Percentiles rank a stretch among this genome's conserved stretches.
phyloP scores from a whole-genome alignment of 2,888 invertebrate species.

The Colostygia pectinataria region DNA sequence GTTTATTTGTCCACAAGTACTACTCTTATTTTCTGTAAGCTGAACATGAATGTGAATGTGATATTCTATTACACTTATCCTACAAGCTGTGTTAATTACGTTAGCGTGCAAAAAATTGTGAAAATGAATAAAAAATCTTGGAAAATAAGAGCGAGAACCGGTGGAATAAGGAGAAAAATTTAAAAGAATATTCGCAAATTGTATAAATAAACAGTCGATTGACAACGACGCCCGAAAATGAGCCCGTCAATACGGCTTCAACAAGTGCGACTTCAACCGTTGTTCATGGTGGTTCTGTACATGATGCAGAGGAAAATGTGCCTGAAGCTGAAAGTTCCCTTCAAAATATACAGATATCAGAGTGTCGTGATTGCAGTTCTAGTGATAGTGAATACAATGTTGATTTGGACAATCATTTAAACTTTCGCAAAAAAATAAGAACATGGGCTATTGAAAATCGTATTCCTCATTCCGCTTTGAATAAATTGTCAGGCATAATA shows the following conservation, averaged over 20 bases:
- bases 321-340: slow-evolving; percentile 13
- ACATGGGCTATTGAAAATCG: background rate
- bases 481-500: background rate
- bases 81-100: too few species aligned
- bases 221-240: background rate
- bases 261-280: too few species aligned
- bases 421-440: background rate
- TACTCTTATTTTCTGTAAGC: too few species aligned
- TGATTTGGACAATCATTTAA: background rate
- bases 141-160: too few species aligned
- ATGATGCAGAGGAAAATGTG: slow-evolving; percentile 11
- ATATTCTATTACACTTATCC: too few species aligned
- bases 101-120: too few species aligned
- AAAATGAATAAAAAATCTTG: too few species aligned
- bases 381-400: background rate
- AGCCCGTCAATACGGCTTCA: too few species aligned
- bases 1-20: too few species aligned
- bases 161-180: too few species aligned
- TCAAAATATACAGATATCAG: slow-evolving; percentile 13
- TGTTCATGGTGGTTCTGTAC: background rate
- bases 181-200: background rate
- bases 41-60: too few species aligned
- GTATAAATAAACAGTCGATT: background rate
- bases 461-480: background rate
- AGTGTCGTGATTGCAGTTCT: slow-evolving; percentile 2